Percentiles rank a stretch among this genome's conserved stretches.
Conservation (phyloP, 2,113 vertebrate species). For the Amazona vittata region DNA sequence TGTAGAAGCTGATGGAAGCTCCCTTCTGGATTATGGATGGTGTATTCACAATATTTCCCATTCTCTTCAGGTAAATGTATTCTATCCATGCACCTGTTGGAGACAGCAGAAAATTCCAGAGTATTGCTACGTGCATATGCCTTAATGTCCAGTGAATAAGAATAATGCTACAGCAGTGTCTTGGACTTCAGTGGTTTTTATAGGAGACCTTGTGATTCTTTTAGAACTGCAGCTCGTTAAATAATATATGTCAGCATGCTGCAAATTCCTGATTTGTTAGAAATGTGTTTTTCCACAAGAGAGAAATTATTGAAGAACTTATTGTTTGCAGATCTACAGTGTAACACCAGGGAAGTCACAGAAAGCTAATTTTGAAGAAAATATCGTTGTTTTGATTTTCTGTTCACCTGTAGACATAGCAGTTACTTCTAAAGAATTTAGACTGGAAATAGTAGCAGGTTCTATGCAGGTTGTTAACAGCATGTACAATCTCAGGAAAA, state of each 20-base stretch:
- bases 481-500: constrained; percentile 3
- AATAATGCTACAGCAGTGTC: constrained; percentile 57
- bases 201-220: constrained; percentile 11
- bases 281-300: background rate
- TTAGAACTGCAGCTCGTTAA: constrained; percentile 36
- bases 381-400: constrained; percentile 17
- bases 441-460: background rate
- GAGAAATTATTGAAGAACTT: constrained; percentile 13
- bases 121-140: constrained; percentile 73
- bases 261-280: constrained; percentile 15
- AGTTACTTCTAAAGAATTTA: constrained; percentile 15
- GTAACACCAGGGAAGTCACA: background rate
- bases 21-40: constrained; percentile 72
- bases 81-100: constrained; percentile 76
- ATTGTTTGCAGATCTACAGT: background rate
- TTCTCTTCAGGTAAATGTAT: constrained; percentile 74
- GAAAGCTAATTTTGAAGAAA: background rate
- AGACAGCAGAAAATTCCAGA: constrained; percentile 77
- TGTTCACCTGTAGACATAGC: constrained; percentile 23
- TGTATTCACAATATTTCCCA: constrained; percentile 69
- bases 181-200: constrained; percentile 50
- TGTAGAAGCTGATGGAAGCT: constrained; percentile 77
- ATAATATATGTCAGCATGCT: constrained; percentile 10
- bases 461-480: background rate
- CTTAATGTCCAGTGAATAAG: constrained; percentile 66